Conservation (phyloP, 2,888 invertebrate genomes). For the Napeogenes inachia region DNA sequence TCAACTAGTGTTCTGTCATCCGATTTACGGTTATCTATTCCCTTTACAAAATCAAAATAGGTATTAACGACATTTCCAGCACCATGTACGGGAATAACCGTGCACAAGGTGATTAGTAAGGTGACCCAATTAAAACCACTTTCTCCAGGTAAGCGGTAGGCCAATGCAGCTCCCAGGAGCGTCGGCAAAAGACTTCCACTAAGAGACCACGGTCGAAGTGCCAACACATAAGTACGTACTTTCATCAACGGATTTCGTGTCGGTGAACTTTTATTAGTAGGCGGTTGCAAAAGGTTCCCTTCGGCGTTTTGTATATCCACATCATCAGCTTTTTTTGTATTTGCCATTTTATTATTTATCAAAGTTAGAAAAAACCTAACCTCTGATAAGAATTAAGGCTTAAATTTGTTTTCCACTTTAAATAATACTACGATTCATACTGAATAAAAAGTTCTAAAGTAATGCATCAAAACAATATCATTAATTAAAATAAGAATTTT, state of each 20-base stretch:
- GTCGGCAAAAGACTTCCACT: conserved; percentile 95
- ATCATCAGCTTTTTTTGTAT: conserved; percentile 48
- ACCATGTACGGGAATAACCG: conserved; percentile 94
- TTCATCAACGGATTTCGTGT: conserved; percentile 84
- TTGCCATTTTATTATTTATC: conserved; percentile 29
- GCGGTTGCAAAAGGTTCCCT: conserved; percentile 68
- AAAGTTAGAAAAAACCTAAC: background rate
- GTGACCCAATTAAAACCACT: conserved; percentile 87
- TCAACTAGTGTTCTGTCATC: conserved; percentile 97
- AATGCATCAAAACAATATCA: conserved; percentile 11
- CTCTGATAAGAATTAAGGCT: conserved; percentile 11
- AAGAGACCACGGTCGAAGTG: conserved; percentile 95
- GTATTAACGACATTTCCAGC: conserved; percentile 98
- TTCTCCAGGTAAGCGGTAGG: conserved; percentile 87
- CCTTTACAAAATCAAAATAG: conserved; percentile 96
- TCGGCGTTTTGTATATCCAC: conserved; percentile 58
- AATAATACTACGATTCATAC: conserved; percentile 2
- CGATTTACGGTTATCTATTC: conserved; percentile 94
- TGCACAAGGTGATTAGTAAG: conserved; percentile 88
- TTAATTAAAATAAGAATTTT: conserved; percentile 10
- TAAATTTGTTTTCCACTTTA: conserved; percentile 7
- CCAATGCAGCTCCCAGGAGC: conserved; percentile 90
- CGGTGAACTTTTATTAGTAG: conserved; percentile 52
- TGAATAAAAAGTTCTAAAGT: conserved; percentile 6
- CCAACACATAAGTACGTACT: conserved; percentile 90